Base-by-base conservation (phyloP, 2,113 vertebrate genomes). In the Phyllostomus discolor region DNA sequence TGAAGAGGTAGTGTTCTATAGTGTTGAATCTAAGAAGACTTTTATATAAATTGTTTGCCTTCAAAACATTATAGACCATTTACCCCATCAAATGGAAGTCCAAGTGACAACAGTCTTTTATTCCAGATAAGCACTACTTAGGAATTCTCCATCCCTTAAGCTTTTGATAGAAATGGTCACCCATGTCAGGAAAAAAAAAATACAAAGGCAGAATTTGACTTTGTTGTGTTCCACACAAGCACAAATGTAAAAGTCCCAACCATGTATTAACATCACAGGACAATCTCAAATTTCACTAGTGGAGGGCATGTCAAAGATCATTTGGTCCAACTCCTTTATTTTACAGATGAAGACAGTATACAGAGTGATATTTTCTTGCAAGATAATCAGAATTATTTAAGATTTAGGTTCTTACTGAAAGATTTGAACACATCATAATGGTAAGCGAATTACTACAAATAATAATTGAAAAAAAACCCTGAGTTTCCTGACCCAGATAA, bases 1-100 rank as follows among this genome's bases (percentile, higher is more conserved):
- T 20, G 35, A 80, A 89, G 89, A 91, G 62, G 46, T 41, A 11
- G 43, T 57, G 14, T 54, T 80, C 75, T 50, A 50, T 0, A 57
- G 33, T 85, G 50, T 84, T 48, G 59, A 89, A 95, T 85, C 81
- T 38, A 59, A 94, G 43, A 93, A 72, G 22, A 67, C 69, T 96
- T 94, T 88, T 64, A 81, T 88, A 95, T 72, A 78, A 95, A 88
- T 89, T 87, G 54, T 96, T 82, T 95, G 79, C 73, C 81, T 95
- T 96, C 69, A 87, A 88, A 95, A 94, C 81, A 96, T 76, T 38
- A 19, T 84, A 57, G 81, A 85, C 81, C 59, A 76, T 92, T 92
- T 90, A 94, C 79, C 70, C 88, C 57, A 85, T 90, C 67, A 85
- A 82, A 90, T 88, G 87, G 64, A 86, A 81, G 70, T 33, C 28